These are phyloP conservation scores for Drosophila nigricruria DNA, from an alignment of 2,888 invertebrate species.

Conservation along the genomic window DNA sequence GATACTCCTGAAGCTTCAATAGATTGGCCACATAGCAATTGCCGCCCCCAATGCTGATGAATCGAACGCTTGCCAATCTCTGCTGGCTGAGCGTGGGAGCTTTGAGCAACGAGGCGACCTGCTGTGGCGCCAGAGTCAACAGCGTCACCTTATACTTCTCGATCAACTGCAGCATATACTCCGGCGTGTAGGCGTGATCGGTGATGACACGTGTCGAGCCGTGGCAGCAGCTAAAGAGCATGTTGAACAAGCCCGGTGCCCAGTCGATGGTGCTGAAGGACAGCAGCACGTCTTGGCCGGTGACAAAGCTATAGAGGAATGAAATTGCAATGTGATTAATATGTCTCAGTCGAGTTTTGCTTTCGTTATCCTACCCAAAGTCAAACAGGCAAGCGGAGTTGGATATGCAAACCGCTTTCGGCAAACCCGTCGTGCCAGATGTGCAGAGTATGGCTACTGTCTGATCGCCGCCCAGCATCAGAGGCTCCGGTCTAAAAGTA, in stretches of 20 bases:
- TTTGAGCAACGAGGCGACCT: conserved; percentile 71
- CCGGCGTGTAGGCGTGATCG: conserved; percentile 73
- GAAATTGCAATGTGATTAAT: neutral
- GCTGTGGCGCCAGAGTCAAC: conserved; percentile 74
- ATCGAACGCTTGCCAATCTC: conserved; percentile 68
- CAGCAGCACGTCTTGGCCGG: conserved; percentile 76
- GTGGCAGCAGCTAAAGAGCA: conserved; percentile 78
- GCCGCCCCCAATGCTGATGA: conserved; percentile 77
- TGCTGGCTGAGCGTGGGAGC: conserved; percentile 61
- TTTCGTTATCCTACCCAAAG: conserved; percentile 66
- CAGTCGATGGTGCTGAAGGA: conserved; percentile 82
- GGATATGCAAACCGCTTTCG: conserved; percentile 82
- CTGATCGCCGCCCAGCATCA: conserved; percentile 80
- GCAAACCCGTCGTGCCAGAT: conserved; percentile 82
- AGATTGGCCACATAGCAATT: conserved; percentile 74
- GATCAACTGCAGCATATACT: conserved; percentile 75
- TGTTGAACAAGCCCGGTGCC: conserved; percentile 78
- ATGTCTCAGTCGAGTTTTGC: no score
- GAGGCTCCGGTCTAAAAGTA: conserved; percentile 66
- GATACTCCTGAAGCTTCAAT: conserved; percentile 70
- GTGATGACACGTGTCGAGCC: conserved; percentile 81
- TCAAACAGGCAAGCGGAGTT: conserved; percentile 80
- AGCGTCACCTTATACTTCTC: conserved; percentile 78
- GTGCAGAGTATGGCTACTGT: conserved; percentile 82
- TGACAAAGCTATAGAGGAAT: conserved; percentile 68